phyloP scores from a whole-genome alignment of 2,888 invertebrate species.

The Vandiemenella viatica region DNA sequence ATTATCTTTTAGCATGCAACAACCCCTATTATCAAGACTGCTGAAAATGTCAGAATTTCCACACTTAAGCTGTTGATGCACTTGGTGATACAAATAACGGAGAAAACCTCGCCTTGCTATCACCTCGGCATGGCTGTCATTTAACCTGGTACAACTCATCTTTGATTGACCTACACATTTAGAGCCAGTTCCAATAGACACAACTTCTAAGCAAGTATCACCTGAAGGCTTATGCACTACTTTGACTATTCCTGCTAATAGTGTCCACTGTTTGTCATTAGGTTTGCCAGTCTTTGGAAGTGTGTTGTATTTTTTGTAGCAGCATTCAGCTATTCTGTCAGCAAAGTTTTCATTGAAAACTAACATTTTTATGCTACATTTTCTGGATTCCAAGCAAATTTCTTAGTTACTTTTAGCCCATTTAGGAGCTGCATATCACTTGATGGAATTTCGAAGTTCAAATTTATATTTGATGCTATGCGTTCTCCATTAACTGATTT shows the following conservation, averaged over 20 bases:
- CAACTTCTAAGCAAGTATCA: slow-evolving; percentile 32
- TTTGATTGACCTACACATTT: slow-evolving; percentile 66
- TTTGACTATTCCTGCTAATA: slow-evolving; percentile 56
- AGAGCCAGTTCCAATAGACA: slow-evolving; percentile 79
- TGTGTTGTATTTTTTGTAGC: slow-evolving; percentile 40
- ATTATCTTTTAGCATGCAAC: slow-evolving; percentile 37
- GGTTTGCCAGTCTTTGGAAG: slow-evolving; percentile 74
- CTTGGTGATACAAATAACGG: slow-evolving; percentile 54
- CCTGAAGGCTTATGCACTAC: slow-evolving; percentile 25
- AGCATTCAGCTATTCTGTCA: slow-evolving; percentile 40
- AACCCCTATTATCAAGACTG: slow-evolving; percentile 20
- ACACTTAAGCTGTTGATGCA: slow-evolving; percentile 29
- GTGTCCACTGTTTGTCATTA: slow-evolving; percentile 61
- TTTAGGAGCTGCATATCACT: slow-evolving; percentile 36
- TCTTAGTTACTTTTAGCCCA: slow-evolving; percentile 24
- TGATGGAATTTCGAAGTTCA: slow-evolving; percentile 41
- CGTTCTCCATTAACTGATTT: slow-evolving; percentile 41
- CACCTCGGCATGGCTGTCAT: slow-evolving; percentile 88
- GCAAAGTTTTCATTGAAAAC: slow-evolving; percentile 21
- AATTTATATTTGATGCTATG: slow-evolving; percentile 40
- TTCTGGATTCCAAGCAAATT: slow-evolving; percentile 42
- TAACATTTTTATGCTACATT: slow-evolving; percentile 23
- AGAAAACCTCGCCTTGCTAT: slow-evolving; percentile 70
- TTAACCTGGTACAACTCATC: slow-evolving; percentile 52
- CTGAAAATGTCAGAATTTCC: slow-evolving; percentile 18